Evolutionary conservation across 1,140 invertebrate genomes (phyloP), one percentile per base, ranked within the genome.

Genomic region (Drosophila equinoxialis): DNA sequence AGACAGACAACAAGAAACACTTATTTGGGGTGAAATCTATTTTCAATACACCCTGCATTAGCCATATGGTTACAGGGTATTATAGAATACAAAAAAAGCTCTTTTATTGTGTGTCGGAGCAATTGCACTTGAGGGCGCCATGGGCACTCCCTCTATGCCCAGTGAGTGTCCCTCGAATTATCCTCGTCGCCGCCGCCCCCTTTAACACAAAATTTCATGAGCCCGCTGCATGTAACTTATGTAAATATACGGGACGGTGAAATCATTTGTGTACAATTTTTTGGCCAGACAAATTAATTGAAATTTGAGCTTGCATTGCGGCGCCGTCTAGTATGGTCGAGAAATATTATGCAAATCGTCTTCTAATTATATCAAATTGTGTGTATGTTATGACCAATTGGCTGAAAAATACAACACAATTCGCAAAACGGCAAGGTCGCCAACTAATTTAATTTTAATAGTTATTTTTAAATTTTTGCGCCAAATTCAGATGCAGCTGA

Each of bases 181-280:
- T 23, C 11, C 33, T 26, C 17, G 20, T 1, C 30, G 6, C 30
- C 26, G 0, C 26, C 30, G 5, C 11, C 14, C 17, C 20, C 23
- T 7, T 35, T 7, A 10, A 11, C n/a, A 48, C 30, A 23, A 55
- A 55, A 42, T 61, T 69, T 61, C 70, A 74, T 68, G 78, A 63
- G 66, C 42, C 7, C n/a, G n/a, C 20, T 10, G 72, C 78, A 79
- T 81, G 74, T 68, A 71, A 71, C 51, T 81, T 81, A 78, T 82
- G 57, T 66, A 81, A 71, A 79, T 77, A 39, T 72, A 17, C 20
- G 20, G 37, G 17, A 17, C 23, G 20, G 37, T 26, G 55, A 65
- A 58, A 42, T 66, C n/a, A 39, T 33, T 65, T 81, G 81, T 81
- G 77, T 77, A 20, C 35, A 35, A 65, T 65, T 55, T 55, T 65